A percentile compares a stretch with the other conserved stretches of the same genome.
Conservation (phyloP, 1,140 invertebrate species). For the Leptopilina clavipes region DNA sequence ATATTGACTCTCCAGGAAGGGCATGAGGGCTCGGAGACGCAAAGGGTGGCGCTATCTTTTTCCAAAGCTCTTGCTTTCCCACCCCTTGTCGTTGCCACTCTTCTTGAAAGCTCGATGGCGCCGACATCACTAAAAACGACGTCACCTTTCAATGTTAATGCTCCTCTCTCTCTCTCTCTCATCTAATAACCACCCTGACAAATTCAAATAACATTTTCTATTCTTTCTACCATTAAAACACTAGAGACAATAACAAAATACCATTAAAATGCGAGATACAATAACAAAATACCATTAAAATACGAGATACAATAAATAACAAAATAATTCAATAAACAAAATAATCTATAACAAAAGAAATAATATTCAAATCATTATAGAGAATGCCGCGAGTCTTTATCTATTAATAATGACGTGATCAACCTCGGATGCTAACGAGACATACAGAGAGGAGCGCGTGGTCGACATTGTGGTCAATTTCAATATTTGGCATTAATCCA, state of each 20-base stretch:
- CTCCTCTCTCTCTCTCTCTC: not conserved
- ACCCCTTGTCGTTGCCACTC: slow-evolving; percentile 5
- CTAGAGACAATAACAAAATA: too few species aligned
- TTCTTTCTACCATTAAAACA: too few species aligned
- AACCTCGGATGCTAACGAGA: slow-evolving; percentile 32
- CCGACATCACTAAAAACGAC: not conserved
- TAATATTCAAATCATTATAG: too few species aligned
- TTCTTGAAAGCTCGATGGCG: slow-evolving; percentile 32
- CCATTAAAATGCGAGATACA: too few species aligned
- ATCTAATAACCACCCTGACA: not conserved
- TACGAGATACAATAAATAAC: too few species aligned
- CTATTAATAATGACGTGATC: not conserved
- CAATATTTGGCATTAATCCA: slow-evolving; percentile 53
- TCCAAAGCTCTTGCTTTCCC: not conserved
- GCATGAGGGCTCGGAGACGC: slow-evolving; percentile 41
- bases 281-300: too few species aligned
- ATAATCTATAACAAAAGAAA: too few species aligned
- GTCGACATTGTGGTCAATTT: slow-evolving; percentile 54
- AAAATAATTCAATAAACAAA: too few species aligned
- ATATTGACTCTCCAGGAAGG: slow-evolving; percentile 55
- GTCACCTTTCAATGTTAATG: not conserved
- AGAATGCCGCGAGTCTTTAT: too few species aligned
- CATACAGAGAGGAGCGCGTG: not conserved
- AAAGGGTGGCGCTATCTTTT: slow-evolving; percentile 45
- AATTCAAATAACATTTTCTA: too few species aligned